Base-by-base conservation (phyloP, 2,113 vertebrate genomes). In the Stomatorhinus ivindoensis region DNA sequence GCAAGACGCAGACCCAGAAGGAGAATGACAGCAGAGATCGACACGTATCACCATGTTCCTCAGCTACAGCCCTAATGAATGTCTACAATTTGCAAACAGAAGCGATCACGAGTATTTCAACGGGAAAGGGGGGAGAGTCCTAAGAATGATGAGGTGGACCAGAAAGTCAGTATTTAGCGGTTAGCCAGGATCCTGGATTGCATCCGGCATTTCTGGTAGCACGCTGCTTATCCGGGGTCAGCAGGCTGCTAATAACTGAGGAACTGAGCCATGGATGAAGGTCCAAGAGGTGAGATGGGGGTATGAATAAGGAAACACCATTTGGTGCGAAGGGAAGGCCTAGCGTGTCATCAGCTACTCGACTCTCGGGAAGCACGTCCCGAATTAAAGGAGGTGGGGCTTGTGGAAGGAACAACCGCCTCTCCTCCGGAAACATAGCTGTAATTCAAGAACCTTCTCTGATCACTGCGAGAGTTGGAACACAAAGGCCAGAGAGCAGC, bases 181-280 rank as follows among this genome's bases (percentile, higher is more conserved):
- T 89, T 42, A 89, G 90, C 42, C 89, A 83, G 69, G 65, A 89
- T 94, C 90, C 90, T 86, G 90, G n/a, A 35, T 84, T 86, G 89
- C 88, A 88, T 89, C 88, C 82, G 48, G 82, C 85, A 92, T 93
- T 93, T 92, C 85, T 91, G 48, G 92, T 94, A 92, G 92, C 92
- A 44, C 58, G 87, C 46, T 48, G 27, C 88, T 92, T 86, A 90
- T 91, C 86, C 82, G 48, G 88, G 89, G 89, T 91, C 89, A 92
- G 31, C 90, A 90, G 58, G 31, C 51, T 89, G 61, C 58, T 27
- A 31, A 31, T 31, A 31, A 27, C 61, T 82, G 87, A 82, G 31
- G 76, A 39, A 3, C 27, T 4, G 24, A n/a, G 89, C 69, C 86
- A 85, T 35, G 44, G 55, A 42, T 46, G 17, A 89, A 86, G 42